phyloP scores from a whole-genome alignment of 1,140 invertebrate species.

The Drosophila ananassae region DNA sequence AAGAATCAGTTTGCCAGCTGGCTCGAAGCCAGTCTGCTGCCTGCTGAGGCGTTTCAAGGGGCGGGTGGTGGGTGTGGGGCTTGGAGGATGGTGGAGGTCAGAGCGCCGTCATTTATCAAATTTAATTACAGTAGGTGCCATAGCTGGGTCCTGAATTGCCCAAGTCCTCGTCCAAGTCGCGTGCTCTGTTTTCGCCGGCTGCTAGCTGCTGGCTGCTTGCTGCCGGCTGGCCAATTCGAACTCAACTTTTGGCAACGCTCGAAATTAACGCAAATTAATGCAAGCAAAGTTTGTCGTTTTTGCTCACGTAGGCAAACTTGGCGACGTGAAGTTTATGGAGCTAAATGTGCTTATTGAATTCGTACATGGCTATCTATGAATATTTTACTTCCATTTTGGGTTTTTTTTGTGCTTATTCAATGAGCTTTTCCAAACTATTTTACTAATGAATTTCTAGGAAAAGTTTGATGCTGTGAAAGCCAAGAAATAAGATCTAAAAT shows the following conservation, averaged over 20 bases:
- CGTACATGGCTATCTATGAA: constrained; percentile 38
- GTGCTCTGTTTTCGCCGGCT: constrained; percentile 11
- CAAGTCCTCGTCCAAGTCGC: constrained; percentile 19
- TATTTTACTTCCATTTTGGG: constrained; percentile 16
- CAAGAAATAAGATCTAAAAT: background rate
- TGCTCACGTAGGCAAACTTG: constrained; percentile 55
- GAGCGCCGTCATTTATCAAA: constrained; percentile 56
- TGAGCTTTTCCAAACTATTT: constrained; percentile 33
- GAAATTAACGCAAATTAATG: constrained; percentile 65
- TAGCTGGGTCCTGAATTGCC: background rate
- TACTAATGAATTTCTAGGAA: constrained; percentile 13
- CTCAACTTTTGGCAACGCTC: constrained; percentile 29
- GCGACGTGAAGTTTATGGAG: constrained; percentile 34
- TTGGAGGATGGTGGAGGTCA: constrained; percentile 4
- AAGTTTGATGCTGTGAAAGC: background rate
- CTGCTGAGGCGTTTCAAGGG: background rate
- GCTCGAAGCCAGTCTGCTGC: constrained; percentile 28
- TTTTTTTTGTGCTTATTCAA: constrained; percentile 19
- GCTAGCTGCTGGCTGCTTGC: background rate
- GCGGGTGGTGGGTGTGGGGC: background rate
- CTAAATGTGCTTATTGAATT: constrained; percentile 54
- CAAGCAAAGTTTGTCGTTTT: constrained; percentile 49
- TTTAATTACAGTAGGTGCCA: constrained; percentile 56
- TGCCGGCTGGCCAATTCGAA: constrained; percentile 8
- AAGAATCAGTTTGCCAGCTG: constrained; percentile 44